Percentiles rank a stretch among this genome's conserved stretches.
Conservation (phyloP, 2,797 vertebrate species). For the Euphonia xanthogaster region DNA sequence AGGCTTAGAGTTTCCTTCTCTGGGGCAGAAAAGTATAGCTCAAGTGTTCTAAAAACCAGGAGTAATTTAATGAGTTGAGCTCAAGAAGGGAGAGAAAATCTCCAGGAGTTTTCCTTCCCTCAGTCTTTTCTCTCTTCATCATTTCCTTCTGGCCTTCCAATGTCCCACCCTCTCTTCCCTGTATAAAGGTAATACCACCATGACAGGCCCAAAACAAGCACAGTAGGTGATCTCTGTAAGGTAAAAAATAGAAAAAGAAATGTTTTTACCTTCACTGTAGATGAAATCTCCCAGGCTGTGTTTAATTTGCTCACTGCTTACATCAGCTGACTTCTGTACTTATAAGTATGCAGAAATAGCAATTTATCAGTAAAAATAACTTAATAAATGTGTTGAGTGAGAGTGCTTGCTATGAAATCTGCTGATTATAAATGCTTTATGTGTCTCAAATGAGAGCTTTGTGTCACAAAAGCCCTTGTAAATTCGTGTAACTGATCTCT, state of each 20-base stretch:
- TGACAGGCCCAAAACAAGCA: background rate
- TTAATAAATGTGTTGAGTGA: background rate
- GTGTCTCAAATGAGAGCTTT: background rate
- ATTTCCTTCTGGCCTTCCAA: background rate
- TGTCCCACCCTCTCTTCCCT: background rate
- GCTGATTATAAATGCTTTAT: background rate
- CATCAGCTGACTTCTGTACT: background rate
- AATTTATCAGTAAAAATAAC: background rate
- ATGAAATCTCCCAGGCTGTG: background rate
- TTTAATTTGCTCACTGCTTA: background rate
- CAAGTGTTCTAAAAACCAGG: background rate
- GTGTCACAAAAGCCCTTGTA: background rate
- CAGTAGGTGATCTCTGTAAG: background rate
- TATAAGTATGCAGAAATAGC: background rate
- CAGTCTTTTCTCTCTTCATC: background rate
- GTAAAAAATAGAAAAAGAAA: background rate
- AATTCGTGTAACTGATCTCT: background rate
- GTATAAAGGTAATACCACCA: background rate
- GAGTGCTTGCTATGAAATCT: background rate
- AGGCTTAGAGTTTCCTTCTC: background rate
- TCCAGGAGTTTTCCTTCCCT: background rate
- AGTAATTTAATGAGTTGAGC: background rate
- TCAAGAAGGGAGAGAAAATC: background rate
- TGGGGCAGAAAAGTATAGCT: background rate
- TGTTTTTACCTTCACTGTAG: background rate